Conservation (phyloP, 2,113 vertebrate species). For the Tragelaphus scriptus region DNA sequence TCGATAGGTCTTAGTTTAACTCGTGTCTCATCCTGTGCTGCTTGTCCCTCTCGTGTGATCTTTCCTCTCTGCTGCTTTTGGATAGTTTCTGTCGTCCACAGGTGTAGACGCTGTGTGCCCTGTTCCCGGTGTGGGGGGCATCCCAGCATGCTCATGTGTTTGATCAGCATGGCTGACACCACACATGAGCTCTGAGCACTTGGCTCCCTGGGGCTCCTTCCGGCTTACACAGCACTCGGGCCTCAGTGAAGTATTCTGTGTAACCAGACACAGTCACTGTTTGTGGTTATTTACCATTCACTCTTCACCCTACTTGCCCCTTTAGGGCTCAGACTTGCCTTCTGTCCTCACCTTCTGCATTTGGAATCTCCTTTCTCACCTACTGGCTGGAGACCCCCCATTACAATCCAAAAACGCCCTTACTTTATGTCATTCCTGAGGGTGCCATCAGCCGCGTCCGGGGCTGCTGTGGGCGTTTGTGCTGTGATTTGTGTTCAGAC, state of each 20-base stretch:
- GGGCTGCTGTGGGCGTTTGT: not conserved
- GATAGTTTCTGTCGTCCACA: rapidly evolving
- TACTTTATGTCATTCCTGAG: not conserved
- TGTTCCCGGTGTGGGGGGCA: not conserved
- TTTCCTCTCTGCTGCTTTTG: not conserved
- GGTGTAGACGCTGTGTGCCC: not conserved
- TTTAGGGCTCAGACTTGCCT: not conserved
- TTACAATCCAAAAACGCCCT: not conserved
- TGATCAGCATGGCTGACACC: not conserved
- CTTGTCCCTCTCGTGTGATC: not conserved
- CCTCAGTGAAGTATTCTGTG: not conserved
- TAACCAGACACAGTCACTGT: not conserved
- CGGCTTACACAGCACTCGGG: not conserved
- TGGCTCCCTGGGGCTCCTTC: no score
- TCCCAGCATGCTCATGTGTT: rapidly evolving
- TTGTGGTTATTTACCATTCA: not conserved
- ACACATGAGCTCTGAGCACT: rapidly evolving
- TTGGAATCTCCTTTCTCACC: not conserved
- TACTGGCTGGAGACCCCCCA: not conserved
- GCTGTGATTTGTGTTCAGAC: not conserved
- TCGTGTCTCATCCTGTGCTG: not conserved
- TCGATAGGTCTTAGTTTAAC: not conserved
- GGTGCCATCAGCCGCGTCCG: rapidly evolving
- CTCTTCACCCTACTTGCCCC: not conserved
- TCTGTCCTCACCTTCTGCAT: not conserved